Percentiles rank a stretch among this genome's conserved stretches.
Evolutionary conservation across 1,140 invertebrate species (phyloP).

Genomic region (Cotesia typhae): DNA sequence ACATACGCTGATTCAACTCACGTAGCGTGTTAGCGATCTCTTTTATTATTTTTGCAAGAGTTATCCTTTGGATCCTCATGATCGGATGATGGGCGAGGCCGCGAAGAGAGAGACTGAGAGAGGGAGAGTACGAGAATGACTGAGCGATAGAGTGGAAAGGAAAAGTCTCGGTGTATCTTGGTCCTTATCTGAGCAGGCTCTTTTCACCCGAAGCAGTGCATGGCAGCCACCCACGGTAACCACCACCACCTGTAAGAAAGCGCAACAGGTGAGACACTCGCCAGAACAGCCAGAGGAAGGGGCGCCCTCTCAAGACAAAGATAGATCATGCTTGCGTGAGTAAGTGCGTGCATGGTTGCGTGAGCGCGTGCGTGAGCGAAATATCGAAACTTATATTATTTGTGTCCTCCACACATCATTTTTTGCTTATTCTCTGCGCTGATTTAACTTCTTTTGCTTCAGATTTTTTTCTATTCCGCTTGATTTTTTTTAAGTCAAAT

Average conservation of each 20-base stretch:
- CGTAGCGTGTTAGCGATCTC: slow-evolving; percentile 56
- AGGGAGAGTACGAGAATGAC: not conserved
- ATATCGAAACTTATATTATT: slow-evolving; percentile 57
- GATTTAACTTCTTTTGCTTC: not conserved
- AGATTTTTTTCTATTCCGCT: not conserved
- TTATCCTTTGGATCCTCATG: slow-evolving; percentile 31
- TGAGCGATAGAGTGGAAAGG: slow-evolving; percentile 36
- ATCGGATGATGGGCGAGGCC: slow-evolving; percentile 15
- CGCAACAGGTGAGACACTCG: slow-evolving; percentile 53
- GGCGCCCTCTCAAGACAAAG: slow-evolving; percentile 24
- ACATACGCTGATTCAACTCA: slow-evolving; percentile 62
- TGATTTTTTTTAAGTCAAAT: not conserved
- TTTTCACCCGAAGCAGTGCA: slow-evolving; percentile 49
- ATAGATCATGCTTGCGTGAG: slow-evolving; percentile 47
- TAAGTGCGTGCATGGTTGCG: slow-evolving; percentile 44
- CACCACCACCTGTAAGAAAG: slow-evolving; percentile 54
- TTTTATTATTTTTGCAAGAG: slow-evolving; percentile 29
- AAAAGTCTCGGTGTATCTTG: slow-evolving; percentile 50
- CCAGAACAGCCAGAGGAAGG: slow-evolving; percentile 33
- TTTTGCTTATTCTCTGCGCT: not conserved
- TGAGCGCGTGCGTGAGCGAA: slow-evolving; percentile 60
- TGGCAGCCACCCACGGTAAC: slow-evolving; percentile 55
- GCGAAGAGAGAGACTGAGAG: not conserved
- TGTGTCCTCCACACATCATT: slow-evolving; percentile 34
- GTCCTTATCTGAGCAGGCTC: slow-evolving; percentile 57